Conservation (phyloP, 2,888 invertebrate species). For the Oithona nana region DNA sequence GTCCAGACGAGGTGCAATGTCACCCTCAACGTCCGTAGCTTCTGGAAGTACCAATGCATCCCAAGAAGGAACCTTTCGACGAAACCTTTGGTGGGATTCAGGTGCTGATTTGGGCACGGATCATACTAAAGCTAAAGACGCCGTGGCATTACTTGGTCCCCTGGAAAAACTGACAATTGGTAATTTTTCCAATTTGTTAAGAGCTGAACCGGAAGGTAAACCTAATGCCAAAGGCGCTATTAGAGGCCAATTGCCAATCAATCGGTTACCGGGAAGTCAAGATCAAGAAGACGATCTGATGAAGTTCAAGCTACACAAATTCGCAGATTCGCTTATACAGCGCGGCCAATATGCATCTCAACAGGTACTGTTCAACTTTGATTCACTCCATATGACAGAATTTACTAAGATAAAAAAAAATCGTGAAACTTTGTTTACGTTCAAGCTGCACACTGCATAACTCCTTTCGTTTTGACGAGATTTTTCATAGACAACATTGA, state of each 20-base stretch:
- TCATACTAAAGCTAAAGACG: not conserved
- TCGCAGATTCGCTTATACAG: not conserved
- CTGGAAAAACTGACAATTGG: constrained; percentile 16
- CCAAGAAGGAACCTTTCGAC: not conserved
- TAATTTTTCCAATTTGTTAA: constrained; percentile 9
- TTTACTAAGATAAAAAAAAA: too few species aligned
- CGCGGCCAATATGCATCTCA: not conserved
- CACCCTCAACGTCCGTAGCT: not conserved
- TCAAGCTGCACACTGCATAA: too few species aligned
- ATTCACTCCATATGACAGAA: too few species aligned
- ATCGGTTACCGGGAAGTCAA: not conserved
- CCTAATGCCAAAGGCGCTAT: not conserved
- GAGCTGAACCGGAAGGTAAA: not conserved
- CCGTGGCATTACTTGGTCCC: not conserved
- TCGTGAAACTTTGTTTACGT: too few species aligned
- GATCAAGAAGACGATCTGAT: not conserved
- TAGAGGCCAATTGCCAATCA: not conserved
- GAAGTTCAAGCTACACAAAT: not conserved
- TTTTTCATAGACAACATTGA: too few species aligned
- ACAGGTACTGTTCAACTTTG: too few species aligned
- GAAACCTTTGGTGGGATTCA: constrained; percentile 15
- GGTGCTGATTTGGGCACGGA: constrained; percentile 9
- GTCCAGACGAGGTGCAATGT: not conserved
- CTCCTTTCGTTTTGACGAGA: too few species aligned
- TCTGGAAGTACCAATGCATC: not conserved